Evolutionary conservation across 1,140 invertebrate genomes (phyloP).

Genomic region (Brachionus calyciflorus): DNA sequence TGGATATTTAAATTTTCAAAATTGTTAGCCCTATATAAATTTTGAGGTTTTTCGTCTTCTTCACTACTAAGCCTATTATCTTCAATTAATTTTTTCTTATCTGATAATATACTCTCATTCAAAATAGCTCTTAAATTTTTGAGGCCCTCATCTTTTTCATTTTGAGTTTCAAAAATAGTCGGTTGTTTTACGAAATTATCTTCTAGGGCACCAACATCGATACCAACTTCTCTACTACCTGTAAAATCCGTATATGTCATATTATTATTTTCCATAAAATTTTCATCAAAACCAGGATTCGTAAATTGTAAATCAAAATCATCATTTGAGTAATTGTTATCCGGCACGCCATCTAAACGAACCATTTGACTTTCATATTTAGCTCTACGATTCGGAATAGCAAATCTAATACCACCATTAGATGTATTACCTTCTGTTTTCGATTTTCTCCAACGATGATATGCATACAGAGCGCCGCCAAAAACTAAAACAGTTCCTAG

Average conservation of each 20-base stretch:
- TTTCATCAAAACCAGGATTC: slow-evolving; percentile 35
- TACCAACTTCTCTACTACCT: slow-evolving; percentile 32
- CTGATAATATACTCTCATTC: background rate
- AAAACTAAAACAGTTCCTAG: background rate
- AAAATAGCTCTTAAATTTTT: background rate
- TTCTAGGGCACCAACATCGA: slow-evolving; percentile 2
- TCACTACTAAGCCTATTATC: background rate
- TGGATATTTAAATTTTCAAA: slow-evolving; percentile 15
- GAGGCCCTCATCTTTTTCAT: background rate
- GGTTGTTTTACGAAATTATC: background rate
- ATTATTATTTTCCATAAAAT: background rate
- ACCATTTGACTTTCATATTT: slow-evolving; percentile 20
- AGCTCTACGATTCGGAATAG: background rate
- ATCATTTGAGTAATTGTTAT: slow-evolving; percentile 9
- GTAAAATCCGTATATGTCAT: slow-evolving; percentile 40
- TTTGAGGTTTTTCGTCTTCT: background rate
- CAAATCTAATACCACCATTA: background rate
- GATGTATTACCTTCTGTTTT: background rate
- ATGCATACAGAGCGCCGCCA: background rate
- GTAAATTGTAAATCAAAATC: slow-evolving; percentile 1
- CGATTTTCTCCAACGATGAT: slow-evolving; percentile 24
- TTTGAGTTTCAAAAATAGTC: background rate
- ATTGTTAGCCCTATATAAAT: background rate
- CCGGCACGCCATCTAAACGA: background rate
- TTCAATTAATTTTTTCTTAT: background rate